Evolutionary conservation across 2,113 vertebrate genomes (phyloP), one percentile per base, ranked within the genome.

Genomic region (Pangasianodon gigas): DNA sequence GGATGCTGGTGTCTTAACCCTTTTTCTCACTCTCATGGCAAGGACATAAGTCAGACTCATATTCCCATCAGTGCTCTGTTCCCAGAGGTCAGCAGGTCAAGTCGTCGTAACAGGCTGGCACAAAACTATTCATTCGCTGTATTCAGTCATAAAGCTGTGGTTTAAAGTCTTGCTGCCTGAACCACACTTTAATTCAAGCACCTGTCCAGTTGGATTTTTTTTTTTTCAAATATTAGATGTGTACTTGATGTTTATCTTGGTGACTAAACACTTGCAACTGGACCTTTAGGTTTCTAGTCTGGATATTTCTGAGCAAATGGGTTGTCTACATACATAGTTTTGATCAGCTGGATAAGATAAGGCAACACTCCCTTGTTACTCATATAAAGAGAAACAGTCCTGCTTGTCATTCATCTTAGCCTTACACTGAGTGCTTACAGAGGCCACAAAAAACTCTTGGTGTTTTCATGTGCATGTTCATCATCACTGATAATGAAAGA

Each of bases 401-500:
- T 75, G 69, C 48, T 77, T 24, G 48, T 56, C 32, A 11, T 87
- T 74, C 32, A 56, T 58, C 69, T 41, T 44, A 46, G 11, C 11
- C 26, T 46, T 75, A 46, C 11, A 48, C 4, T 52, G 0, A 52
- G 62, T 32, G 26, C 2, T 67, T 19, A 16, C n/a, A 26, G 29
- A 21, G 16, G n/a, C 81, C 65, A 77, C 6, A 74, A 13, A 37
- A 4, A 71, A 32, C 58, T 65, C 48, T 80, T 51, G 29, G 48
- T 74, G 65, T 74, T 54, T 75, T 83, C 58, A 41, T 85, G 54
- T 37, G 51, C 52, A 46, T n/a, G 32, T 65, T 81, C 24, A 91
- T 93, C 92, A 91, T 92, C 91, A 92, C 41, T 52, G 56, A 52
- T 82, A 3, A 56, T 82, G 52, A 52, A 24, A 86, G 79, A 92